Base-by-base conservation (phyloP, 2,113 vertebrate genomes). In the Cettia cetti region DNA sequence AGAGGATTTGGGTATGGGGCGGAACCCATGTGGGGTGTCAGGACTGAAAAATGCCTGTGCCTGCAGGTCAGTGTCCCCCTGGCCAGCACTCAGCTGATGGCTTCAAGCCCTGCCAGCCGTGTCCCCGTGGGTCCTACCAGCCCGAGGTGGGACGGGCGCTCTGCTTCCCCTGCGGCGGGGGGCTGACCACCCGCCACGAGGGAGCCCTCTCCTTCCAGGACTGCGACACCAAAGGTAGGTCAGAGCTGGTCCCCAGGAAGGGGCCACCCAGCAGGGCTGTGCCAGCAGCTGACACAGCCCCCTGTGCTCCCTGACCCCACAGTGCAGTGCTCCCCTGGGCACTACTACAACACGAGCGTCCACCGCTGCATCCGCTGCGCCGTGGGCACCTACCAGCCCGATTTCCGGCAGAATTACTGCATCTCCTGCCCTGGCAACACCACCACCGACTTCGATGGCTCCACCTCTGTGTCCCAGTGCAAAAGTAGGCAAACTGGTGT, bases 381-480 rank as follows among this genome's bases (percentile, higher is more conserved):
- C 7, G 93, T 99, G 93, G 99, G 99, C 52, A 99, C 99, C 84
- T 99, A 99, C 95, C 99, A 99, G 97, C 99, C 99, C 0, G 99
- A 99, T 84, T 99, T 99, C 64, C 98, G 99, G 23, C 99, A 99
- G 98, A 99, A 99, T 94, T 99, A 99, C 97, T 99, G 99, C 68
- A 99, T 99, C 49, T 90, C 99, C 95, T 99, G 99, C 64, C 99
- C 99, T 0, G 99, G 99, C 84, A 99, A 99, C 97, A 99, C 99
- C 82, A 99, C 99, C 96, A 99, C 99, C 0, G 99, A 99, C 97
- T 99, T 99, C 2, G 99, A 99, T 0, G 99, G 99, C 30, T 99
- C 99, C 77, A 99, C 99, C 82, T 99, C 98, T 2, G 99, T 99
- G 84, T 98, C 98, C 50, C 99, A 99, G 96, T 99, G 99, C 98